phyloP scores from a whole-genome alignment of 2,113 vertebrate species.

The Halichoerus grypus region DNA sequence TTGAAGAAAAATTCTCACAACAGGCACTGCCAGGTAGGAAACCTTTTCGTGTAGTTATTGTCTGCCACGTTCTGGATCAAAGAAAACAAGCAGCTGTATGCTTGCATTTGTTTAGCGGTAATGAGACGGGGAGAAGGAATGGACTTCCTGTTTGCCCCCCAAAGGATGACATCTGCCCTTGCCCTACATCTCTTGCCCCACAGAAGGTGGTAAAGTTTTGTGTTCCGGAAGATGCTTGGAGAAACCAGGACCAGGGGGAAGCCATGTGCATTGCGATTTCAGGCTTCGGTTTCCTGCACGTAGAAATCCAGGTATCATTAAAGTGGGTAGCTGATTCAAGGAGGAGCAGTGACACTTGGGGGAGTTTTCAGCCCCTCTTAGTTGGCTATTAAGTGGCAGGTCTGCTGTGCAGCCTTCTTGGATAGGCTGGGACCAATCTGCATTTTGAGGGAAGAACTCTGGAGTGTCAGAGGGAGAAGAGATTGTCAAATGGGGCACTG shows the following conservation, averaged over 20 bases:
- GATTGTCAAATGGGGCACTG: neutral
- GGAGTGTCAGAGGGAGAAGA: neutral
- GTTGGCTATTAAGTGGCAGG: neutral
- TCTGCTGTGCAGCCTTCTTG: neutral
- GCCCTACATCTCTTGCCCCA: neutral
- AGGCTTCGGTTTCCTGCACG: neutral
- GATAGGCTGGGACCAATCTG: neutral
- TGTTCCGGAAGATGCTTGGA: neutral
- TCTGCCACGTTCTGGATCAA: neutral
- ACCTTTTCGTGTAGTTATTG: conserved; percentile 19
- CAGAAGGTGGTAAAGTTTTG: neutral
- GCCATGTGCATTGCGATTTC: neutral
- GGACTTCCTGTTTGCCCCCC: neutral
- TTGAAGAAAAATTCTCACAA: conserved; percentile 48
- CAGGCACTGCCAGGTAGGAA: conserved; percentile 4
- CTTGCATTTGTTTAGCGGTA: conserved; percentile 1
- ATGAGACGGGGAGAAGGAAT: neutral
- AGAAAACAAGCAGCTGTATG: neutral
- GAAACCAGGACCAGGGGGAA: neutral
- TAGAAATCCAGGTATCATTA: neutral
- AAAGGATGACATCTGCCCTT: neutral
- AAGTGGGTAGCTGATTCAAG: neutral
- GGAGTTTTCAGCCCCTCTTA: neutral
- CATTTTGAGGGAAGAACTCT: neutral
- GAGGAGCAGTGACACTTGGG: neutral